Evolutionary conservation across 2,888 invertebrate genomes (phyloP), one percentile per base, ranked within the genome.

Genomic region (Tridacna crocea): DNA sequence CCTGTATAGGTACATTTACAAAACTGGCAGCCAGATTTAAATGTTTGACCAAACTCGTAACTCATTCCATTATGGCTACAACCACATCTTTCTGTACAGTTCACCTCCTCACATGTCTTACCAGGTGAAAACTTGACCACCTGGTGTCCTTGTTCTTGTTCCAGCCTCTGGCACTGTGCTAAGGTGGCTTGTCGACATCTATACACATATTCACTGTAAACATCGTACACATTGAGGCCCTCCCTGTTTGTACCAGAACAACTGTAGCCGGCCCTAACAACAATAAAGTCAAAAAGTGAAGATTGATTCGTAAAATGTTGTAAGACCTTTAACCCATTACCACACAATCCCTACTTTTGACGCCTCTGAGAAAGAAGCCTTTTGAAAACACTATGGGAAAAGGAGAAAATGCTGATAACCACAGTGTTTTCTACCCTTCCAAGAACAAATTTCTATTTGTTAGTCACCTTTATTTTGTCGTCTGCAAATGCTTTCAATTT

Each of bases 201-300:
- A 80, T 92, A 92, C 15, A 77, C 79, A 82, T 89, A 94, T 46
- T 92, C 93, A 48, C 90, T 88, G 48, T 89, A 84, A 12, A 90
- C 88, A 8, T 90, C 91, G 77, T 85, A 91, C 13, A 89, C 84
- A 85, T 94, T 91, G 70, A 91, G 87, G 22, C 93, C 92, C 22
- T 89, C 87, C 79, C 91, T 83, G 79, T 89, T 90, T 78, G 89
- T 88, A n/a, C 93, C 94, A 61, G 90, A 82, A 80, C 93, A 93
- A 60, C 90, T 91, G 77, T 89, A 91, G 0, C 93, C 93, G 77
- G 92, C 92, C 79, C 94, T 92, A 19, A 48, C 51, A 75, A 19
- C 26, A 13, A 55, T 26, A 58, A 26, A 26, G 26, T 1, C 13
- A 55, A 55, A 10, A 6, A 55, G 19, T 55, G 36, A 36, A 36